Evolutionary conservation across 2,113 vertebrate genomes (phyloP).

Genomic region (Myiopsitta monachus): DNA sequence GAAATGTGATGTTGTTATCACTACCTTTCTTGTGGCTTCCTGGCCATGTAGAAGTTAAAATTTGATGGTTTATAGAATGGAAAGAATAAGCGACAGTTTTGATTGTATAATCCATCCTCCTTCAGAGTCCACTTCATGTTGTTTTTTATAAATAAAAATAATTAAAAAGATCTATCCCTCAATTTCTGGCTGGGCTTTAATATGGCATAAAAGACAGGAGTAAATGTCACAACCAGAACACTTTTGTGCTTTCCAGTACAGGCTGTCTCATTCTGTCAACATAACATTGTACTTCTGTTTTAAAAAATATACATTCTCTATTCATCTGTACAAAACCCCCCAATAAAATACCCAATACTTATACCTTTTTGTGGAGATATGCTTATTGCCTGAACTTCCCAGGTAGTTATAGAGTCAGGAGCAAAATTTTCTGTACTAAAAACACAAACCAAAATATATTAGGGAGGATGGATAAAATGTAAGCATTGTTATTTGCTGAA

Average conservation of each 20-base stretch:
- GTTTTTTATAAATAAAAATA: neutral
- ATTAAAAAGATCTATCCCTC: neutral
- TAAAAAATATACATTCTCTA: neutral
- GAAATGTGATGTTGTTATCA: neutral
- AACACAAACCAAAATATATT: neutral
- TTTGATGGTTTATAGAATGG: neutral
- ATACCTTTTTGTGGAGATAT: constrained; percentile 78
- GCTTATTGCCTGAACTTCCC: constrained; percentile 83
- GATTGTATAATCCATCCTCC: neutral
- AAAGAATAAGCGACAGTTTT: neutral
- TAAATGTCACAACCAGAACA: neutral
- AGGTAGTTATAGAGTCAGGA: constrained; percentile 85
- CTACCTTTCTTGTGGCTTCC: neutral
- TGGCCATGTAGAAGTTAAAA: neutral
- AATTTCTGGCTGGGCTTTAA: neutral
- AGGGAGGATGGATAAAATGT: neutral
- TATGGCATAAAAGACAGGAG: neutral
- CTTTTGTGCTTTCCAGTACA: neutral
- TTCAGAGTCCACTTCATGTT: neutral
- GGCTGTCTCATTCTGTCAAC: neutral
- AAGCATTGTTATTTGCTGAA: neutral
- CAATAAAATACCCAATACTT: neutral
- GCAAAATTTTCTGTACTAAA: constrained; percentile 21
- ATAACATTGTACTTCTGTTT: neutral
- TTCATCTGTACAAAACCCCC: neutral